phyloP scores from a whole-genome alignment of 2,797 vertebrate genomes.

The Urosaurus nigricauda region DNA sequence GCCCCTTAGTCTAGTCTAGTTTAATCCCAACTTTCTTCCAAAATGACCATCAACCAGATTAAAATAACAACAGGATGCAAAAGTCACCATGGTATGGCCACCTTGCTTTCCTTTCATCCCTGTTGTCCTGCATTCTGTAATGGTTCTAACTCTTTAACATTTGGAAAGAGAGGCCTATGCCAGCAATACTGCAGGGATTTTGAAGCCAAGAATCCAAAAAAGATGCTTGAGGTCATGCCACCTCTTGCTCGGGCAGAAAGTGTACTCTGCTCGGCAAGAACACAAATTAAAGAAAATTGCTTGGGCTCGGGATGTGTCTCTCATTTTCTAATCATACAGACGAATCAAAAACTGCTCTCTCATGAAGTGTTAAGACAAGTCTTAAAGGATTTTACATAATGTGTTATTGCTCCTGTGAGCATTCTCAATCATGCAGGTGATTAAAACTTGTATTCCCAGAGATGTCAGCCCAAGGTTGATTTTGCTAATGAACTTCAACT shows the following conservation, averaged over 20 bases:
- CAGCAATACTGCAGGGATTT: background rate
- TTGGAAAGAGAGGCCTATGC: background rate
- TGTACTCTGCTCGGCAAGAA: background rate
- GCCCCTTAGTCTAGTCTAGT: too few relatives aligned
- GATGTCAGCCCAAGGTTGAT: too few relatives aligned
- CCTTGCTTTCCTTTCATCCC: background rate
- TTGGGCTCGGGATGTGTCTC: background rate
- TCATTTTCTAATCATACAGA: constrained; percentile 11
- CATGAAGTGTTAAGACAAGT: background rate
- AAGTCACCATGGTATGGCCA: too few relatives aligned
- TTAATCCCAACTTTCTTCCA: too few relatives aligned
- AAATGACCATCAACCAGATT: too few relatives aligned
- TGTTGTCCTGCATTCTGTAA: background rate
- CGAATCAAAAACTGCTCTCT: background rate
- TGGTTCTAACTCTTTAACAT: background rate
- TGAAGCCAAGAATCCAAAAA: background rate
- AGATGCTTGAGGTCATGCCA: background rate
- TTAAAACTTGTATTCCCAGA: background rate
- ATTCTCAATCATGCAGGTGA: background rate
- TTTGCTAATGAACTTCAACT: too few relatives aligned
- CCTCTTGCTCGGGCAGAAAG: background rate
- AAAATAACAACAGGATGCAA: too few relatives aligned
- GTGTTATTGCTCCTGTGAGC: background rate
- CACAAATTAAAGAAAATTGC: constrained; percentile 17
- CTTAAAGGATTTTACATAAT: background rate